These are phyloP conservation scores for Scaptomyza cyrtandrae DNA, from an alignment of 2,888 invertebrate genomes.

Conservation along the genomic window DNA sequence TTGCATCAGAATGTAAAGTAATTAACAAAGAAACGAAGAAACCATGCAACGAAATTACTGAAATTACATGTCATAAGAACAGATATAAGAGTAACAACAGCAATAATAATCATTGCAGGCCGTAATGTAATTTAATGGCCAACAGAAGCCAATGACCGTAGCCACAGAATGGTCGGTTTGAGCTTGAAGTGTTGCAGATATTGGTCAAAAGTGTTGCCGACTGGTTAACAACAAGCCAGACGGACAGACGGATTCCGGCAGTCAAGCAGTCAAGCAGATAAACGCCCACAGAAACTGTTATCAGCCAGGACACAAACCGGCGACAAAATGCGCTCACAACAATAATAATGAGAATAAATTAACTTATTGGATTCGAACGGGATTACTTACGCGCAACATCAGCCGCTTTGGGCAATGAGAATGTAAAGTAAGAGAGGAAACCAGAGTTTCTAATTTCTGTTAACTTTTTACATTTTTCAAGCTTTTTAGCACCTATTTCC, in stretches of 20 bases:
- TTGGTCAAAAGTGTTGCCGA: constrained; percentile 71
- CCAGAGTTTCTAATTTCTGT: too few relatives aligned
- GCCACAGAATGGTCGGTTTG: constrained; percentile 63
- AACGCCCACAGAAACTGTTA: constrained; percentile 63
- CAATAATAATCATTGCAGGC: constrained; percentile 53
- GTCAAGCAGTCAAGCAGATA: constrained; percentile 24
- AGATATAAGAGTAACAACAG: constrained; percentile 34
- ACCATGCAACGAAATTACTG: constrained; percentile 52
- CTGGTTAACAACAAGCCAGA: constrained; percentile 49
- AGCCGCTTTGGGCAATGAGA: constrained; percentile 56
- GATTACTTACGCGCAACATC: constrained; percentile 80
- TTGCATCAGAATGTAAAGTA: constrained; percentile 56
- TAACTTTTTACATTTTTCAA: too few relatives aligned
- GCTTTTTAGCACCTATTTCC: too few relatives aligned
- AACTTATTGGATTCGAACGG: constrained; percentile 83
- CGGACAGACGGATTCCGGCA: constrained; percentile 12
- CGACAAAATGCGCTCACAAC: constrained; percentile 71
- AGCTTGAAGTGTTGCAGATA: constrained; percentile 77
- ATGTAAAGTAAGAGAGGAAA: too few relatives aligned
- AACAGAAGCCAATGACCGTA: constrained; percentile 51
- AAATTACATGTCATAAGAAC: constrained; percentile 52
- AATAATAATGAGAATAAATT: constrained; percentile 82
- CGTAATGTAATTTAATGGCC: constrained; percentile 76
- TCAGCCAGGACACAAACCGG: constrained; percentile 44
- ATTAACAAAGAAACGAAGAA: constrained; percentile 48